phyloP scores from a whole-genome alignment of 2,113 vertebrate species.

The Amazona guildingii region DNA sequence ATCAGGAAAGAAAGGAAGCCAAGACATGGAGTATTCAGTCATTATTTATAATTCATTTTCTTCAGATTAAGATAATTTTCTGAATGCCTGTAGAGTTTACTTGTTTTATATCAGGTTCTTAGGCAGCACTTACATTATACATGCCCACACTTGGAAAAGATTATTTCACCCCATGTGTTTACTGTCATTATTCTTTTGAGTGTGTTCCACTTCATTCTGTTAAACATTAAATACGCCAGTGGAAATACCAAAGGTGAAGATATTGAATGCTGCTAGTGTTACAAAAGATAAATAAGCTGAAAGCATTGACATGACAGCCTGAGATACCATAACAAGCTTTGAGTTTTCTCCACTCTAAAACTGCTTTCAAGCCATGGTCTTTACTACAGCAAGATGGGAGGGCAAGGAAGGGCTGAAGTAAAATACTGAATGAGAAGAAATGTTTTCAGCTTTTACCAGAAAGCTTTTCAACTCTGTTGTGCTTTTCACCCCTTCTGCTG shows the following conservation, averaged over 20 bases:
- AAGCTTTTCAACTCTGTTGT: not conserved
- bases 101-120: not conserved
- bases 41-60: not conserved
- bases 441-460: not conserved
- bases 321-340: not conserved
- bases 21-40: not conserved
- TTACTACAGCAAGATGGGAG: not conserved
- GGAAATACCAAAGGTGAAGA: slow-evolving; percentile 24
- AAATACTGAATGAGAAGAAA: not conserved
- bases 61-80: slow-evolving; percentile 2
- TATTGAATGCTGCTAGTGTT: not conserved
- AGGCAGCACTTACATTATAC: not conserved
- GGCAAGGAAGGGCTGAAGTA: not conserved
- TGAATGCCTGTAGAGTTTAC: not conserved
- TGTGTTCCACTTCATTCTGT: slow-evolving; percentile 2
- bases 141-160: not conserved
- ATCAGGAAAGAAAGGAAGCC: not conserved
- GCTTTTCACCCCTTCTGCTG: not conserved
- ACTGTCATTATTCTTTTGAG: not conserved
- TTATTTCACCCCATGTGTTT: not conserved
- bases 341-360: not conserved
- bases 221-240: not conserved
- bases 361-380: not conserved
- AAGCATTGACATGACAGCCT: not conserved
- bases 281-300: slow-evolving; percentile 3